Evolutionary conservation across 2,113 vertebrate species (phyloP).

Genomic region (Pogonocichla stellata): DNA sequence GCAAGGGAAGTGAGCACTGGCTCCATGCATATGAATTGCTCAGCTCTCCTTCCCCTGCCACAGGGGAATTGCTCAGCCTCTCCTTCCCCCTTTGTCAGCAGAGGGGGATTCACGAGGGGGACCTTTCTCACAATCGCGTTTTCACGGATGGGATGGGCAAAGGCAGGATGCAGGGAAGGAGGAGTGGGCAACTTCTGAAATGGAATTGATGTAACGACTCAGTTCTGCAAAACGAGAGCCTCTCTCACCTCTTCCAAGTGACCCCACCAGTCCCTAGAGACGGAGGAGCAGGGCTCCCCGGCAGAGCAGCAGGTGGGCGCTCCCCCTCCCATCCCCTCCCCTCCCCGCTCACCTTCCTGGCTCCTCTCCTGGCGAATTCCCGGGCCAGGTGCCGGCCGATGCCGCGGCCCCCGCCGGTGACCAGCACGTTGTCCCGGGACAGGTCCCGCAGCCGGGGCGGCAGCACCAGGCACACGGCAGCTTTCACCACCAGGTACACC

Average conservation of each 20-base stretch:
- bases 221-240: not conserved
- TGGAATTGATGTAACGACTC: accelerated
- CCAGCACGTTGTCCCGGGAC: slow-evolving; percentile 85
- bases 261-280: not conserved
- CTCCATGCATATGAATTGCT: not conserved
- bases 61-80: not conserved
- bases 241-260: not conserved
- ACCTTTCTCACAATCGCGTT: not conserved
- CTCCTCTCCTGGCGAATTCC: slow-evolving; percentile 89
- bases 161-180: not conserved
- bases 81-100: not conserved
- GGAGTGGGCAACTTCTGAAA: not conserved
- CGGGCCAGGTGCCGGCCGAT: slow-evolving; percentile 93
- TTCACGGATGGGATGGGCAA: not conserved
- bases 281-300: not conserved
- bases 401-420: slow-evolving; percentile 95
- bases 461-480: slow-evolving; percentile 75
- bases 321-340: not conserved
- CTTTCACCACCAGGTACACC: slow-evolving; percentile 77
- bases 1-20: not conserved
- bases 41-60: not conserved
- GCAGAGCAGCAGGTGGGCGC: slow-evolving; percentile 20
- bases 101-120: not conserved
- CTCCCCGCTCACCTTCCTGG: slow-evolving; percentile 83
- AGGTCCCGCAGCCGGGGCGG: slow-evolving; percentile 84